These are phyloP conservation scores for Eupelmus urozonus DNA, from an alignment of 2,888 invertebrate genomes.

Conservation along the genomic window DNA sequence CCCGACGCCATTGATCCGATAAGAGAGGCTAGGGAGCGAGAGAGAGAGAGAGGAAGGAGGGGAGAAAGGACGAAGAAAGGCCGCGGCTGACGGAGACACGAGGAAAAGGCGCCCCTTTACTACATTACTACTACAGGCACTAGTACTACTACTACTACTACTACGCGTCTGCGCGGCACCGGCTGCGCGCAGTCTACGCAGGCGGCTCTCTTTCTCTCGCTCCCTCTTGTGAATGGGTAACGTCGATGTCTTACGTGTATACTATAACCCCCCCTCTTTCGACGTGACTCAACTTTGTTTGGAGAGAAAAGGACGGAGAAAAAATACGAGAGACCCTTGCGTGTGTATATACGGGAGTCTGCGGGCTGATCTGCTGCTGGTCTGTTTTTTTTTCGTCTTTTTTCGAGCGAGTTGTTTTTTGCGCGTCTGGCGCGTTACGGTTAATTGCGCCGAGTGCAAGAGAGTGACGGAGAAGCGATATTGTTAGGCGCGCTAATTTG, in stretches of 20 bases:
- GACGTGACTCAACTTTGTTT: neutral
- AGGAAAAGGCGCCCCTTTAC: constrained; percentile 43
- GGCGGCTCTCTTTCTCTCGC: constrained; percentile 32
- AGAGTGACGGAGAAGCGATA: no score
- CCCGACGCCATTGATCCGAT: constrained; percentile 45
- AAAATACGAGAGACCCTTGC: neutral
- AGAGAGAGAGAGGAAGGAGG: constrained; percentile 15
- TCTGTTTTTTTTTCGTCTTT: neutral
- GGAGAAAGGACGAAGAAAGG: neutral
- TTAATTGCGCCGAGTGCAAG: no score
- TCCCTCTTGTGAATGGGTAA: constrained; percentile 47
- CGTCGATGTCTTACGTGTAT: neutral
- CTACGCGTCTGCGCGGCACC: constrained; percentile 16
- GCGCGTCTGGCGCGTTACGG: no score
- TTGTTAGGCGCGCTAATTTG: no score
- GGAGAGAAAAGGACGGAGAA: neutral
- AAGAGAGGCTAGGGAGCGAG: constrained; percentile 22
- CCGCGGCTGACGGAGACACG: constrained; percentile 9
- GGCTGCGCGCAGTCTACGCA: constrained; percentile 33
- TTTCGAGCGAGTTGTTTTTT: neutral
- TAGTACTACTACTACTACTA: constrained; percentile 23
- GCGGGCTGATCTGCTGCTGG: neutral
- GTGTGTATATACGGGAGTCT: neutral
- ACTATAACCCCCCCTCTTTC: neutral
- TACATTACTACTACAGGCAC: constrained; percentile 26